These are phyloP conservation scores for Actinernus sp. DNA, from an alignment of 92 coral and sea anemone genomes.

Conservation along the genomic window DNA sequence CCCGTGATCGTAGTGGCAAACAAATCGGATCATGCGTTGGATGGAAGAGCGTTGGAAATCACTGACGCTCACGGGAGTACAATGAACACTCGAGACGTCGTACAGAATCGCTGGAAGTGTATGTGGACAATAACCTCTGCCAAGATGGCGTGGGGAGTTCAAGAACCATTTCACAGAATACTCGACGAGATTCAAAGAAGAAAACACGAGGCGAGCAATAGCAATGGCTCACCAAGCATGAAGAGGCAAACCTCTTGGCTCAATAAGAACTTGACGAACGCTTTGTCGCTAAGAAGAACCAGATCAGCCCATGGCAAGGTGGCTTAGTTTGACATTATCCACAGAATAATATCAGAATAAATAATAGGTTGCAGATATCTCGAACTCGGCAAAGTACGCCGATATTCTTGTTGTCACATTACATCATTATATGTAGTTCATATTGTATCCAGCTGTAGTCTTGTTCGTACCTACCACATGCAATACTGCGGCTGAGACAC, in stretches of 20 bases:
- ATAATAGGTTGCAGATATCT: too few species aligned
- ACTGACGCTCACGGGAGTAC: conserved; percentile 50
- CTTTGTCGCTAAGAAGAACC: conserved; percentile 37
- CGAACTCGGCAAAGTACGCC: too few species aligned
- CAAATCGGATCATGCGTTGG: conserved; percentile 75
- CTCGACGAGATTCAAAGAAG: conserved; percentile 60
- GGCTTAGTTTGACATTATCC: too few species aligned
- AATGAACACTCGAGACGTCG: conserved; percentile 62
- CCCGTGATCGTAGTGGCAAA: conserved; percentile 91
- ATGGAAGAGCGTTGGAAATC: conserved; percentile 66
- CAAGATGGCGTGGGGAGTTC: conserved; percentile 70
- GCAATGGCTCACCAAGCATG: conserved; percentile 39
- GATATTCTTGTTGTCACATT: too few species aligned
- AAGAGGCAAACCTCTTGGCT: conserved; percentile 67
- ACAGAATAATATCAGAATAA: too few species aligned
- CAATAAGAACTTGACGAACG: conserved; percentile 48
- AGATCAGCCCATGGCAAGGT: too few species aligned
- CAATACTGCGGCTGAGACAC: too few species aligned
- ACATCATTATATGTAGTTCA: too few species aligned
- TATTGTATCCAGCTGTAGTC: too few species aligned
- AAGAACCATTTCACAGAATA: conserved; percentile 61
- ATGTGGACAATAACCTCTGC: conserved; percentile 80
- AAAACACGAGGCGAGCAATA: conserved; percentile 24
- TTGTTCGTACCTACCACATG: too few species aligned
- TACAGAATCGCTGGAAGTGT: conserved; percentile 69